These are phyloP conservation scores for Palaemon carinicauda DNA, from an alignment of 1,140 invertebrate species.

Conservation along the genomic window DNA sequence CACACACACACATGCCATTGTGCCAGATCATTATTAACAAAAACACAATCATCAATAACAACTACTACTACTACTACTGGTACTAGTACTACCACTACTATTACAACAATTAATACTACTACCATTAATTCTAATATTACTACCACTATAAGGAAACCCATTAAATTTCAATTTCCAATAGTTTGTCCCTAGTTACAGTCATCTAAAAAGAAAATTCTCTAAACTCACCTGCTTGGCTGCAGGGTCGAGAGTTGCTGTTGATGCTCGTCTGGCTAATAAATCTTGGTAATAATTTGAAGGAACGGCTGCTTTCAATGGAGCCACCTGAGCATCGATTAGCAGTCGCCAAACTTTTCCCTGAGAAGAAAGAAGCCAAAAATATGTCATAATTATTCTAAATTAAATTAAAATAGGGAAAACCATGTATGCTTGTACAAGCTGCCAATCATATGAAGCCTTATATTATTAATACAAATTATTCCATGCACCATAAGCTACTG, in stretches of 20 bases:
- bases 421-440: too few relatives aligned
- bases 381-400: not conserved
- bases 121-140: not conserved
- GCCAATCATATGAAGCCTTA: too few relatives aligned
- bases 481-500: too few relatives aligned
- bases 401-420: too few relatives aligned
- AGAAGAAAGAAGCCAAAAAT: not conserved
- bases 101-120: not conserved
- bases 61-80: not conserved
- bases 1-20: too few relatives aligned
- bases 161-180: too few relatives aligned
- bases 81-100: not conserved
- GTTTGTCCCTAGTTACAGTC: too few relatives aligned
- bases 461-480: too few relatives aligned
- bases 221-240: conserved; percentile 63
- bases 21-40: not conserved
- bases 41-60: not conserved
- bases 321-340: conserved; percentile 52
- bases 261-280: conserved; percentile 59
- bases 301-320: conserved; percentile 57
- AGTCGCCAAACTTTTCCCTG: conserved; percentile 58
- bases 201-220: too few relatives aligned
- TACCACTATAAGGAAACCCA: not conserved
- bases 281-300: conserved; percentile 63
- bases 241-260: conserved; percentile 58